Evolutionary conservation across 2,888 invertebrate genomes (phyloP), one percentile per base, ranked within the genome.

Genomic region (Callinectes sapidus): DNA sequence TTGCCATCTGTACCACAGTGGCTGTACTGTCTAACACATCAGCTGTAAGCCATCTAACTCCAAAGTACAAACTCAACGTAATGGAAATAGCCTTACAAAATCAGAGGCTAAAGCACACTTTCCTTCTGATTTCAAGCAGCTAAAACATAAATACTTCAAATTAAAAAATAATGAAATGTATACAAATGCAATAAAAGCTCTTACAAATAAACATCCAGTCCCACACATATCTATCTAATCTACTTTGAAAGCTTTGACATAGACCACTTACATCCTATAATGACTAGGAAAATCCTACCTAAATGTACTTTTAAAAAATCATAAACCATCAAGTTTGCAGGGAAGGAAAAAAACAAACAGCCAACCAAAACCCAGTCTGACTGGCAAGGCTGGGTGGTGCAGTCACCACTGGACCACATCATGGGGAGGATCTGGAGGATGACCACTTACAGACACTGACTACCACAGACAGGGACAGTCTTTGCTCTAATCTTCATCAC

Each of bases 171-270:
- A 35, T 81, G 14, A 81, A 14, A 35, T 32, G 32, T 81, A 35
- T 32, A 81, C 81, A 35, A 81, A 81, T 77, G 28, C 81, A 81
- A 32, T 81, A 18, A 81, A 81, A 81, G 81, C 81, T 81, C 35
- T 81, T 81, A 32, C 18, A 81, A 18, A 81, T 18, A 32, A 81
- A 81, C 35, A 81, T 81, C 35, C 35, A 81, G 35, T 81, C 81
- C 35, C 35, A 81, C 81, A 81, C 18, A 16, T 35, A 81, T 81
- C 3, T 81, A 32, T 28, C 16, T 35, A 81, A 35, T 81, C 32
- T 81, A 35, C 35, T 35, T 16, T 81, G 13, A 32, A 35, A 35
- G n/a, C 35, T 32, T 16, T 35, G 28, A 8, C 6, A n/a, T 23
- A 35, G 48, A 16, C 42, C 18, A 87, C 48, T 87, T 87, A 16